Percentiles rank a stretch among this genome's conserved stretches.
Evolutionary conservation across 2,797 vertebrate genomes (phyloP).

Genomic region (Myoxocephalus aenaeus): DNA sequence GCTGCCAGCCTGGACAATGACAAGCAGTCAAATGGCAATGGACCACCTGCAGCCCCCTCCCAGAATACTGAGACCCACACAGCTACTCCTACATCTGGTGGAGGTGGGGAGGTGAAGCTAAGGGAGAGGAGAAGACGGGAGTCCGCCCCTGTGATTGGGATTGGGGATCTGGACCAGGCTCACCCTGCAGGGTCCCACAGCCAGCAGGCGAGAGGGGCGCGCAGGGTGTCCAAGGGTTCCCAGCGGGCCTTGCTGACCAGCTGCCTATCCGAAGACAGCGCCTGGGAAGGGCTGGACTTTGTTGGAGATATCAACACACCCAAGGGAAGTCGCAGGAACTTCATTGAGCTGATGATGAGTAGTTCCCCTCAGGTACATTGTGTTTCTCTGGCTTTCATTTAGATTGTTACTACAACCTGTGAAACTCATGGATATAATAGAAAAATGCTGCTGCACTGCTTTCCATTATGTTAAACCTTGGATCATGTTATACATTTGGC

Average conservation of each 20-base stretch:
- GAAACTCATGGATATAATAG: neutral
- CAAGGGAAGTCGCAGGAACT: slow-evolving; percentile 84
- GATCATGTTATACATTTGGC: neutral
- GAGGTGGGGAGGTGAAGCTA: slow-evolving; percentile 76
- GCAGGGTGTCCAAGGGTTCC: slow-evolving; percentile 81
- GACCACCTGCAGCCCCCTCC: slow-evolving; percentile 37
- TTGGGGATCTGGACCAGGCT: slow-evolving; percentile 65
- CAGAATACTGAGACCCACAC: slow-evolving; percentile 31
- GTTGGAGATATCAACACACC: slow-evolving; percentile 78
- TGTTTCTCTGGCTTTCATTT: neutral
- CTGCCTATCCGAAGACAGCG: slow-evolving; percentile 80
- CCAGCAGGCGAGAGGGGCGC: slow-evolving; percentile 71
- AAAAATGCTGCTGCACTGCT: neutral
- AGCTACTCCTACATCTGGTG: slow-evolving; percentile 31
- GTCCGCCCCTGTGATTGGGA: slow-evolving; percentile 77
- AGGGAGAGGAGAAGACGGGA: slow-evolving; percentile 81
- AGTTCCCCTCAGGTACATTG: slow-evolving; percentile 86
- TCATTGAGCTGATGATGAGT: slow-evolving; percentile 88
- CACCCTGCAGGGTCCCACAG: slow-evolving; percentile 52
- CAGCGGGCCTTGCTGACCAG: slow-evolving; percentile 80
- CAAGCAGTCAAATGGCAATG: slow-evolving; percentile 60
- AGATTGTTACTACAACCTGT: neutral
- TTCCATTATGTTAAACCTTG: neutral
- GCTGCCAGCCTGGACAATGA: slow-evolving; percentile 61
- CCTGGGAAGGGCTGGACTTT: slow-evolving; percentile 74